Evolutionary conservation across 2,797 vertebrate species (phyloP).

Genomic region (Neosalanx taihuensis): DNA sequence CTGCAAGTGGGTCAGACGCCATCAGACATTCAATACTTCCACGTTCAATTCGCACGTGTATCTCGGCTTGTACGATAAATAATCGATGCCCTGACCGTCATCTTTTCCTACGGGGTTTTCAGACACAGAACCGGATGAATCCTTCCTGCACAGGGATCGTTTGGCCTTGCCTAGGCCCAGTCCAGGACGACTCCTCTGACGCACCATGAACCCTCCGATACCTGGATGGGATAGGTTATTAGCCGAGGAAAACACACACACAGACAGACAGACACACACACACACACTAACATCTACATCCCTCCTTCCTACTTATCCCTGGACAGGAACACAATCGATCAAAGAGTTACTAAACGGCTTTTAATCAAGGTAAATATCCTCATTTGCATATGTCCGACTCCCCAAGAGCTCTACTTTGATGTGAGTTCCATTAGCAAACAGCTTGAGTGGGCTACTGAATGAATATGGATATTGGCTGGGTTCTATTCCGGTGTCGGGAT

Average conservation of each 20-base stretch:
- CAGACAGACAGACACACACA: too few species aligned
- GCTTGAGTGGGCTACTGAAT: background rate
- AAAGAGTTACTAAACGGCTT: background rate
- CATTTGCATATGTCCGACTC: background rate
- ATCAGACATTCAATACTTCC: background rate
- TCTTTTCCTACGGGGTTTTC: slow-evolving; percentile 86
- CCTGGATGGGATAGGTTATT: slow-evolving; percentile 66
- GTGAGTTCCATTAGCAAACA: background rate
- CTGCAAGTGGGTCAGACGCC: slow-evolving; percentile 52
- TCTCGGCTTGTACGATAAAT: background rate
- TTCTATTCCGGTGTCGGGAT: background rate
- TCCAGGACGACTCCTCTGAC: slow-evolving; percentile 92
- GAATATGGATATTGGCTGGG: background rate
- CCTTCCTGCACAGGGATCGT: slow-evolving; percentile 87
- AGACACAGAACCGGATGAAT: slow-evolving; percentile 90
- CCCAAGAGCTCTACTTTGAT: background rate
- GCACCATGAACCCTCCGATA: slow-evolving; percentile 99
- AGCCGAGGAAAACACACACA: slow-evolving; percentile 6
- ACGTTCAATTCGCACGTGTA: background rate
- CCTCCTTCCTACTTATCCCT: background rate
- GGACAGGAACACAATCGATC: background rate
- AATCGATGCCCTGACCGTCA: slow-evolving; percentile 76
- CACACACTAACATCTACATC: background rate
- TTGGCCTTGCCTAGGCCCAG: slow-evolving; percentile 92
- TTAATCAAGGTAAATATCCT: background rate